Evolutionary conservation across 2,113 vertebrate species (phyloP).

Genomic region (Puffinus mauretanicus): DNA sequence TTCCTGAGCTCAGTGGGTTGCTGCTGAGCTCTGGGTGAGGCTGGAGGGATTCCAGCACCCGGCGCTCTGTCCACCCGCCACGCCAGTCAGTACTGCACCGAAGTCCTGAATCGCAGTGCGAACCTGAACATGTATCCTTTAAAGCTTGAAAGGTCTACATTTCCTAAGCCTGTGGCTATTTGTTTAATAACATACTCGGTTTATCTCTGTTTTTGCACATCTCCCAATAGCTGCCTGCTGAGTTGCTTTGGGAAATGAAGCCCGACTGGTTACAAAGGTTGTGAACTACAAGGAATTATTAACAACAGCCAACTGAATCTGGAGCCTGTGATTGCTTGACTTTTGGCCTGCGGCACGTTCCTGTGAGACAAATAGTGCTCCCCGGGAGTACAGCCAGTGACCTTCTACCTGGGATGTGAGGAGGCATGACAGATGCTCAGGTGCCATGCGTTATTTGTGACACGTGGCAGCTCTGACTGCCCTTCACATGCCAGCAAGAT

Average conservation of each 20-base stretch:
- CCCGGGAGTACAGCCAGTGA: neutral
- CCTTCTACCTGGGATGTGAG: conserved; percentile 34
- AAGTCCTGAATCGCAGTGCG: neutral
- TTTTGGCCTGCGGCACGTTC: neutral
- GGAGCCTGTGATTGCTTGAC: neutral
- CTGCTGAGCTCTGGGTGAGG: neutral
- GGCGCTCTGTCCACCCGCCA: neutral
- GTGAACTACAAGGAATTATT: conserved; percentile 57
- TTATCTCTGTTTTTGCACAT: conserved; percentile 12
- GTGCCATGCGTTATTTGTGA: conserved; percentile 26
- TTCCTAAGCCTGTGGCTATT: neutral
- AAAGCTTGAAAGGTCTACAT: neutral
- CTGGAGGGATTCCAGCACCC: neutral
- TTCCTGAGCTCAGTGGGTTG: neutral
- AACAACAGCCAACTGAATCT: conserved; percentile 20
- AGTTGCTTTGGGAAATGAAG: neutral
- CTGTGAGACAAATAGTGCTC: conserved; percentile 5
- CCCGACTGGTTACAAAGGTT: conserved; percentile 24
- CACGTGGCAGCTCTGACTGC: conserved; percentile 17
- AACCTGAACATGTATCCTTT: neutral
- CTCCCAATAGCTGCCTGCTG: neutral
- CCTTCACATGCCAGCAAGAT: neutral
- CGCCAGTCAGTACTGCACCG: accelerated
- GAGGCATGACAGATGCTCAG: conserved; percentile 11
- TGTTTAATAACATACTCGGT: neutral